Conservation (phyloP, 30 jellyfish, hydroid and myxozoan genomes). For the Catostylus mosaicus region DNA sequence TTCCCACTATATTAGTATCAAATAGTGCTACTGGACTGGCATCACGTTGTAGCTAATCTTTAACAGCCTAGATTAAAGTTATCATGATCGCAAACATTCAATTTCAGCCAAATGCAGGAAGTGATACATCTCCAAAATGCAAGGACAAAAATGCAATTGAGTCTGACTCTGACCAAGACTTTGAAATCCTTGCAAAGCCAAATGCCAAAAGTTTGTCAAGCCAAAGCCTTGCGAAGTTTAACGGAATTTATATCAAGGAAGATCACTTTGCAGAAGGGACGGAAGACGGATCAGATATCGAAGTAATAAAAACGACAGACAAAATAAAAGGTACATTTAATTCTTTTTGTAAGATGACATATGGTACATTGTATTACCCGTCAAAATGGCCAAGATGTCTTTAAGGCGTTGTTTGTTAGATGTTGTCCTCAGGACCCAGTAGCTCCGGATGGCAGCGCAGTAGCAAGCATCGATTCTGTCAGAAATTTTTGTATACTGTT, state of each 20-base stretch:
- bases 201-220: not conserved
- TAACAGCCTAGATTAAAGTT: too few relatives aligned
- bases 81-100: too few relatives aligned
- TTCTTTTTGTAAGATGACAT: not conserved
- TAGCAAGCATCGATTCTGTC: too few relatives aligned
- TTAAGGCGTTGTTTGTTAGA: too few relatives aligned
- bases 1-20: too few relatives aligned
- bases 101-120: not conserved
- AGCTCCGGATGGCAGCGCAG: too few relatives aligned
- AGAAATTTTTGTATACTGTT: too few relatives aligned
- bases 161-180: conserved; percentile 61
- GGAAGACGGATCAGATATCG: conserved; percentile 79
- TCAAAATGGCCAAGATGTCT: too few relatives aligned
- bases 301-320: conserved; percentile 36
- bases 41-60: too few relatives aligned
- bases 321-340: not conserved
- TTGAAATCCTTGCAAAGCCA: conserved; percentile 64
- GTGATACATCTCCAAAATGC: not conserved
- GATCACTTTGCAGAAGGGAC: conserved; percentile 67
- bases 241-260: conserved; percentile 63
- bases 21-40: too few relatives aligned
- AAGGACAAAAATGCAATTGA: conserved; percentile 16
- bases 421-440: too few relatives aligned
- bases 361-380: too few relatives aligned
- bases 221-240: conserved; percentile 14